Conservation (phyloP, 2,888 invertebrate genomes). For the Galerucella pusilla region DNA sequence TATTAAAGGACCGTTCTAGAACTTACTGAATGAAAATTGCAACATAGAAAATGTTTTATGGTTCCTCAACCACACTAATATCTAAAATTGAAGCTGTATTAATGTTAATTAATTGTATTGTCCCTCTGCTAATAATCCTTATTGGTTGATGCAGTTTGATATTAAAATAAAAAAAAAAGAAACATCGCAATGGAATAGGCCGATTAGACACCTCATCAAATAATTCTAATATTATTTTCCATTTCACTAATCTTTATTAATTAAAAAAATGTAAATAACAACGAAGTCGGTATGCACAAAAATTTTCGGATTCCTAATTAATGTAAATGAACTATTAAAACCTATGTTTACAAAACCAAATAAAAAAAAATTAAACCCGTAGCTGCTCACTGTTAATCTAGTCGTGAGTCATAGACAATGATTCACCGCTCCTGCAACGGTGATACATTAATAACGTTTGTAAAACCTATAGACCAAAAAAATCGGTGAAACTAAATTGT, state of each 20-base stretch:
- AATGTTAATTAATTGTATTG: no score
- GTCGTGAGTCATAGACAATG: constrained; percentile 28
- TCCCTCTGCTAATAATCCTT: no score
- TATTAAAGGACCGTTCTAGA: no score
- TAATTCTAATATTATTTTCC: no score
- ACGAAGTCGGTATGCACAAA: background rate
- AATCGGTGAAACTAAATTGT: constrained; percentile 14
- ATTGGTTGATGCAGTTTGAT: no score
- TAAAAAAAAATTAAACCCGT: constrained; percentile 16
- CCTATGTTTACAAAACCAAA: constrained; percentile 5
- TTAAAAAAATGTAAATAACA: background rate
- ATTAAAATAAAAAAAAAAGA: no score
- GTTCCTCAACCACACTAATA: no score
- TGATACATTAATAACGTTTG: constrained; percentile 17
- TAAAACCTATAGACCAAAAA: constrained; percentile 19
- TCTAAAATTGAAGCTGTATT: no score
- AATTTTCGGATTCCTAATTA: background rate
- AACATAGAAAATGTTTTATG: no score
- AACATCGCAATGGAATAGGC: no score
- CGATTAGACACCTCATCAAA: no score
- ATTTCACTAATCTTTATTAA: background rate
- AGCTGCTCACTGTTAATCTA: constrained; percentile 16
- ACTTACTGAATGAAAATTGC: no score
- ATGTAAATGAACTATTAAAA: background rate
- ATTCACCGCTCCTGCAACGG: constrained; percentile 22